A percentile compares a stretch with the other conserved stretches of the same genome.
Conservation (phyloP, 2,888 invertebrate species). For the Eupithecia exiguata region DNA sequence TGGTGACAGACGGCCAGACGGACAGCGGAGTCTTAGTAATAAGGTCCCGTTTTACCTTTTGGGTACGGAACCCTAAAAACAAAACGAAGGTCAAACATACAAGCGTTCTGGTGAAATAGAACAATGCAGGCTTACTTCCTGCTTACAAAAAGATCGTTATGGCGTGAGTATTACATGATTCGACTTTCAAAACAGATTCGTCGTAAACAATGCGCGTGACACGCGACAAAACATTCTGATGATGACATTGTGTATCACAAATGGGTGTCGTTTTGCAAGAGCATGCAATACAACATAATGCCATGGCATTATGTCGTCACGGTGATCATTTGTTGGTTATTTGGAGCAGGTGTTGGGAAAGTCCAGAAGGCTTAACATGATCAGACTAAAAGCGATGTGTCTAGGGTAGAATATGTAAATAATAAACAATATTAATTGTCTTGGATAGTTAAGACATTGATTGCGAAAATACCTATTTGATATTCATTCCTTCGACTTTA, state of each 20-base stretch:
- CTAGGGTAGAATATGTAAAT: not conserved
- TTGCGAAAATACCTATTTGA: not conserved
- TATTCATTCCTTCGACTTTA: not conserved
- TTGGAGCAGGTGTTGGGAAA: slow-evolving; percentile 34
- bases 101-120: not conserved
- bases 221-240: slow-evolving; percentile 43
- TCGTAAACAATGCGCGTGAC: slow-evolving; percentile 53
- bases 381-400: not conserved
- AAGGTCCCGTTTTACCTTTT: too few species aligned
- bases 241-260: slow-evolving; percentile 46
- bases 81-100: not conserved
- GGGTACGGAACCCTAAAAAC: too few species aligned
- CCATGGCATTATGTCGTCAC: slow-evolving; percentile 49
- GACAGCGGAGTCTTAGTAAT: too few species aligned
- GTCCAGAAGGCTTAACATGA: not conserved
- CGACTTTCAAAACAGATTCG: slow-evolving; percentile 32
- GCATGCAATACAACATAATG: slow-evolving; percentile 33
- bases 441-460: not conserved
- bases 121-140: slow-evolving; percentile 2
- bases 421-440: too few species aligned
- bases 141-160: slow-evolving; percentile 12
- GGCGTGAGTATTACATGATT: slow-evolving; percentile 21
- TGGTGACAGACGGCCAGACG: too few species aligned
- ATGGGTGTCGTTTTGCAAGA: slow-evolving; percentile 52
- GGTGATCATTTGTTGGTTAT: slow-evolving; percentile 42